phyloP scores from a whole-genome alignment of 2,113 vertebrate species.

The Platichthys stellatus region DNA sequence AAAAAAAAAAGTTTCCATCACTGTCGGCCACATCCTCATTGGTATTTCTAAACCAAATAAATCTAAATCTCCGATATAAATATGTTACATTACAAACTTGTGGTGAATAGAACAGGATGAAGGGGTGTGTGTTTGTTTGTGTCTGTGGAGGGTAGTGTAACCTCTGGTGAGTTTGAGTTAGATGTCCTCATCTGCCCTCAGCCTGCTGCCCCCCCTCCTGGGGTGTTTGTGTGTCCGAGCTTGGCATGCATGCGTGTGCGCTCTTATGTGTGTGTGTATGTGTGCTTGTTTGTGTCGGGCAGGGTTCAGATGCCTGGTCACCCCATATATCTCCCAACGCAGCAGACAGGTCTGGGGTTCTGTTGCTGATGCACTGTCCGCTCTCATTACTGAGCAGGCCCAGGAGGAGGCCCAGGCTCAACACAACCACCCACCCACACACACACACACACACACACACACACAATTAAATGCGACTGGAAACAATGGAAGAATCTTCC shows the following conservation, averaged over 20 bases:
- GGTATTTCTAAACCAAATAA: too few relatives aligned
- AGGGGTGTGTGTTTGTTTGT: constrained; percentile 42
- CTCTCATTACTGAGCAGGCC: constrained; percentile 74
- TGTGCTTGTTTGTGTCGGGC: constrained; percentile 34
- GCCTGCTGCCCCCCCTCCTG: constrained; percentile 26
- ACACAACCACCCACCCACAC: constrained; percentile 31
- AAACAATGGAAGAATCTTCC: constrained; percentile 70
- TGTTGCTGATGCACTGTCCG: constrained; percentile 74
- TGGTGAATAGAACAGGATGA: not conserved
- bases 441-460: constrained; percentile 27
- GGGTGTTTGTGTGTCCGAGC: constrained; percentile 14
- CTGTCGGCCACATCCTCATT: too few relatives aligned
- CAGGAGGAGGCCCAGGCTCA: constrained; percentile 67
- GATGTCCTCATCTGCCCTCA: constrained; percentile 67
- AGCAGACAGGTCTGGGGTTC: constrained; percentile 74
- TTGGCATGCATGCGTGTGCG: constrained; percentile 13
- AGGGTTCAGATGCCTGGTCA: constrained; percentile 67
- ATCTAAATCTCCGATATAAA: not conserved
- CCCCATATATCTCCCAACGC: constrained; percentile 69
- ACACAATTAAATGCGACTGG: constrained; percentile 62
- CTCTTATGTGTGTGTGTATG: constrained; percentile 8
- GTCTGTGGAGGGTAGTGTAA: constrained; percentile 15
- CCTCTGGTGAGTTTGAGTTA: constrained; percentile 50
- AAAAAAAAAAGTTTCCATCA: not conserved
- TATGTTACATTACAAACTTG: not conserved